Evolutionary conservation across 1,140 invertebrate genomes (phyloP).

Genomic region (Drosophila sulfurigaster): DNA sequence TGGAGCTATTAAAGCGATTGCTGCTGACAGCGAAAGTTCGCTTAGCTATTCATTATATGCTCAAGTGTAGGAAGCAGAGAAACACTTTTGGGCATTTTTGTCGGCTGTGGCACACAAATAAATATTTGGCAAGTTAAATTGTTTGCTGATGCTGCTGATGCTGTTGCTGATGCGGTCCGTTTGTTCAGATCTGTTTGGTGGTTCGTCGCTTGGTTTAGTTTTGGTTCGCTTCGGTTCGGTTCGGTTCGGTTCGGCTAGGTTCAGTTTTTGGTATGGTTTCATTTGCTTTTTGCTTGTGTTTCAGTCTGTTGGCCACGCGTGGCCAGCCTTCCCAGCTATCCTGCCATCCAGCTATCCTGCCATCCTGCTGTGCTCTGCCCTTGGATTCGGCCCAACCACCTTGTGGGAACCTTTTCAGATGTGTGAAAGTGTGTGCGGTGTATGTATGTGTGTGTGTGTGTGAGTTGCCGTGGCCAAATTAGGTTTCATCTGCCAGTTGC

Average conservation of each 20-base stretch:
- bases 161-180: constrained; percentile 37
- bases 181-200: constrained; percentile 27
- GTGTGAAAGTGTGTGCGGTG: constrained; percentile 12
- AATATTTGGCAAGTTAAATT: constrained; percentile 28
- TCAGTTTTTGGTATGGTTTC: background rate
- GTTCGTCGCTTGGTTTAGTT: constrained; percentile 21
- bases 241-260: background rate
- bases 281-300: constrained; percentile 17
- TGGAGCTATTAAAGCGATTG: too few relatives aligned
- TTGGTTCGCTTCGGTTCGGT: constrained; percentile 8
- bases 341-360: background rate
- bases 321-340: background rate
- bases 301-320: constrained; percentile 22
- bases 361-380: background rate
- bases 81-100: constrained; percentile 18
- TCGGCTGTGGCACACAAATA: constrained; percentile 13
- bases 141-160: constrained; percentile 34
- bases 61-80: too few relatives aligned
- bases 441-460: constrained; percentile 36
- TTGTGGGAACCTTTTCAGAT: constrained; percentile 35
- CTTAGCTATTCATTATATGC: too few relatives aligned
- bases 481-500: constrained; percentile 78
- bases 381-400: background rate
- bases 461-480: constrained; percentile 59
- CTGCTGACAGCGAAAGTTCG: too few relatives aligned